Evolutionary conservation across 1,140 invertebrate genomes (phyloP).

Genomic region (Eubasilissa regina): DNA sequence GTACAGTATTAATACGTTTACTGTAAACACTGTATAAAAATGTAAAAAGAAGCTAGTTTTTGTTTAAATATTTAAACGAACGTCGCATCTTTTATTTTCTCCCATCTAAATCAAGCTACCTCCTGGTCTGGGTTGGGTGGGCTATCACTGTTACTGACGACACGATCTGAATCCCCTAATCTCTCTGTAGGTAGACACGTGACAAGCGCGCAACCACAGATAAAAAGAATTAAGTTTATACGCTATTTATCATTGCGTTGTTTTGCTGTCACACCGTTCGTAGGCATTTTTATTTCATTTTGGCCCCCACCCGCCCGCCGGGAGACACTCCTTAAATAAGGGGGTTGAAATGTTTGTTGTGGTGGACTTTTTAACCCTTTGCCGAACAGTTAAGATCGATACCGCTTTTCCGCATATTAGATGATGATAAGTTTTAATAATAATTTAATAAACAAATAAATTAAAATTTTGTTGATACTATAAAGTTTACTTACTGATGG

Average conservation of each 20-base stretch:
- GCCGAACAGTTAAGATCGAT: no score
- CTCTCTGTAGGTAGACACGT: constrained; percentile 32
- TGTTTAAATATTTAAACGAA: no score
- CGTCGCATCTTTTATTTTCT: neutral
- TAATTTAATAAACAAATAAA: no score
- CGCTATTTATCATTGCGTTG: constrained; percentile 40
- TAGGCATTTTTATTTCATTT: constrained; percentile 42
- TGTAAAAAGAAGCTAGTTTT: no score
- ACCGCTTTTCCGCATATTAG: no score
- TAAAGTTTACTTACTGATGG: no score
- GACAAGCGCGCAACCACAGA: constrained; percentile 32
- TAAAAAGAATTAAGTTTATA: constrained; percentile 43
- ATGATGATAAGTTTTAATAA: no score
- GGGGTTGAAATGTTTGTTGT: neutral
- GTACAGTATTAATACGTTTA: no score
- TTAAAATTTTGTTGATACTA: no score
- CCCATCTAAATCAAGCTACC: constrained; percentile 9
- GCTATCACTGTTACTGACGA: constrained; percentile 15
- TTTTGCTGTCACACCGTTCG: constrained; percentile 32
- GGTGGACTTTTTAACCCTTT: neutral
- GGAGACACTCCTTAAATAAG: neutral
- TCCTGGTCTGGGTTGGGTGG: neutral
- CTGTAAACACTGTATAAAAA: no score
- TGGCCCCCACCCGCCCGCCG: neutral
- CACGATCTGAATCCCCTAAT: constrained; percentile 25